Evolutionary conservation across 2,797 vertebrate species (phyloP).

Genomic region (Leptodactylus fallax): DNA sequence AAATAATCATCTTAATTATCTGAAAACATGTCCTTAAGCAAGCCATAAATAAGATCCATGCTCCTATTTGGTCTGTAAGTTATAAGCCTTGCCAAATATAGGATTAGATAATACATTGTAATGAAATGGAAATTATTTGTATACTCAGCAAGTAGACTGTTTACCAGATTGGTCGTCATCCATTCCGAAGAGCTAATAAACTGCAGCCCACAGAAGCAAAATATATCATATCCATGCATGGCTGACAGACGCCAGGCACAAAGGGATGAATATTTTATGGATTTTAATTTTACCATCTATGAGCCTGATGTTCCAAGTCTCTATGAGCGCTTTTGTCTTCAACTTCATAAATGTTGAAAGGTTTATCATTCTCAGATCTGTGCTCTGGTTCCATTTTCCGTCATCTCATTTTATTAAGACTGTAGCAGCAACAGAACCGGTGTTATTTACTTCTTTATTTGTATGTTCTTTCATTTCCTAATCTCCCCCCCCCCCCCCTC

Average conservation of each 20-base stretch:
- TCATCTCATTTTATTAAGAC: slow-evolving; percentile 68
- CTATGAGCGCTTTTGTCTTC: slow-evolving; percentile 70
- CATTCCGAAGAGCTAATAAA: slow-evolving; percentile 52
- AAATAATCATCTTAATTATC: slow-evolving; percentile 41
- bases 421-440: slow-evolving; percentile 65
- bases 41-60: slow-evolving; percentile 1
- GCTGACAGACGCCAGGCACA: slow-evolving; percentile 67
- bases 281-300: slow-evolving; percentile 74
- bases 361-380: slow-evolving; percentile 62
- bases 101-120: slow-evolving; percentile 20
- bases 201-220: slow-evolving; percentile 61
- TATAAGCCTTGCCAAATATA: not conserved
- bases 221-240: slow-evolving; percentile 58
- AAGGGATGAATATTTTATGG: slow-evolving; percentile 74
- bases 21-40: not conserved
- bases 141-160: slow-evolving; percentile 47
- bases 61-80: not conserved
- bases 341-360: slow-evolving; percentile 71
- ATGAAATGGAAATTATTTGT: slow-evolving; percentile 27
- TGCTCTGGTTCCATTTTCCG: slow-evolving; percentile 60
- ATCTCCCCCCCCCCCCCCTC: not conserved
- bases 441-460: slow-evolving; percentile 65
- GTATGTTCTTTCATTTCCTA: slow-evolving; percentile 54
- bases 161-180: slow-evolving; percentile 66
- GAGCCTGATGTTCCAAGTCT: slow-evolving; percentile 66